Base-by-base conservation (phyloP, 2,113 vertebrate genomes). In the Cnemophilus loriae region DNA sequence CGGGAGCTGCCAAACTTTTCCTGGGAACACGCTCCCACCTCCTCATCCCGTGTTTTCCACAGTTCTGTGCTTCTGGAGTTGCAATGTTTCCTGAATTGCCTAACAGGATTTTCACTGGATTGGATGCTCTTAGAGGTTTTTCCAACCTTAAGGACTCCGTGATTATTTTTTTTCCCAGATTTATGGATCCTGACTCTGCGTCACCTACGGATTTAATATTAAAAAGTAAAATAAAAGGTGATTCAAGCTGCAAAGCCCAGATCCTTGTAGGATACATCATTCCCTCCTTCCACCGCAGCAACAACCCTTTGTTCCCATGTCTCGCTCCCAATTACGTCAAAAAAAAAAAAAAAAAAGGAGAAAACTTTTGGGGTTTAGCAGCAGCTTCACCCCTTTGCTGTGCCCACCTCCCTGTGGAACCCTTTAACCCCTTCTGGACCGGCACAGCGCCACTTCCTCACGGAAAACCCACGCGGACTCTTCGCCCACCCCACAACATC, bases 111-210 rank as follows among this genome's bases (percentile, higher is more conserved):
- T 69, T 1, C 20, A 9, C 18, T 3, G 20, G 24, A 7, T 46
- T 35, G 17, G 15, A 37, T 35, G 22, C 12, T 83, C 41, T 5
- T 5, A 8, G 24, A n/a, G 10, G 23, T 10, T 53, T 55, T 69
- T 26, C 14, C 47, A 53, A 8, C 13, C 20, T 27, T 47, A 18
- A 19, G 0, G 1, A 32, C 21, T 55, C 39, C 4, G 0, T 8
- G 9, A 1, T 37, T 33, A 4, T 13, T 47, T 42, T 52, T 37
- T n/a, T 1, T 0, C 3, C 8, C 16, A 4, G 22, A n/a, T 74
- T 67, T 41, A 28, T 11, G 27, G 33, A 5, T n/a, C 13, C 11
- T 8, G 77, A 24, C 5, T 13, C 12, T 10, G 18, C 15, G 30
- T 27, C 75, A 30, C 6, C 24, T 35, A 4, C 5, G n/a, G 30